phyloP scores from a whole-genome alignment of 1,140 invertebrate species.

The Matsumurasca onukii region DNA sequence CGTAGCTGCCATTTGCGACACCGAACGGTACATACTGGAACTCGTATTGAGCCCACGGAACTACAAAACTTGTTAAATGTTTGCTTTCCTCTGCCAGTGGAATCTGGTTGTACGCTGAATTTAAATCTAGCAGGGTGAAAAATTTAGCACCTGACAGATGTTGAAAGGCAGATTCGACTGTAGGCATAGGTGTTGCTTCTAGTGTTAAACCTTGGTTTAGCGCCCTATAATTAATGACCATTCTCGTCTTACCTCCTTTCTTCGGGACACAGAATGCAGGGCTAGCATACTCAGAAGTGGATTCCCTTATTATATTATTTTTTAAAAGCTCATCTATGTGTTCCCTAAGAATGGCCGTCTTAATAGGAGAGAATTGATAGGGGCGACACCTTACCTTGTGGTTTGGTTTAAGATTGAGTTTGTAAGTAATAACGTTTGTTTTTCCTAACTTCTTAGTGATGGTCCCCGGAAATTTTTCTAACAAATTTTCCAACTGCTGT shows the following conservation, averaged over 20 bases:
- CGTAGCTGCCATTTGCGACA: background rate
- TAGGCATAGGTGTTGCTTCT: background rate
- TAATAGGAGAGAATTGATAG: slow-evolving; percentile 1
- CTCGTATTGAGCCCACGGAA: background rate
- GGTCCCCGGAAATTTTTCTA: background rate
- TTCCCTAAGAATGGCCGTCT: background rate
- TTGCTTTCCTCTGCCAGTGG: background rate
- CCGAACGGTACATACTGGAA: background rate
- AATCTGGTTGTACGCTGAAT: background rate
- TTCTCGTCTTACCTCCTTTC: slow-evolving; percentile 8
- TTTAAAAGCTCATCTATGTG: slow-evolving; percentile 2
- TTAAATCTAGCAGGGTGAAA: background rate
- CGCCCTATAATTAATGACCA: slow-evolving; percentile 3
- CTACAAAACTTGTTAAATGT: background rate
- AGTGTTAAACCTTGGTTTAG: background rate
- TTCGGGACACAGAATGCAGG: slow-evolving; percentile 11
- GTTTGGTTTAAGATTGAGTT: background rate
- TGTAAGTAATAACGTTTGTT: background rate
- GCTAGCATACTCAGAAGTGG: background rate
- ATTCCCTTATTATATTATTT: background rate
- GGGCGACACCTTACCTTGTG: background rate
- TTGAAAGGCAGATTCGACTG: background rate
- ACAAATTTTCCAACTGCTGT: background rate
- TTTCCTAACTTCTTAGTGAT: slow-evolving; percentile 3
- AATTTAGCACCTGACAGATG: background rate